A percentile compares a stretch with the other conserved stretches of the same genome.
phyloP scores from a whole-genome alignment of 2,113 vertebrate species.

The Halichoeres trimaculatus region DNA sequence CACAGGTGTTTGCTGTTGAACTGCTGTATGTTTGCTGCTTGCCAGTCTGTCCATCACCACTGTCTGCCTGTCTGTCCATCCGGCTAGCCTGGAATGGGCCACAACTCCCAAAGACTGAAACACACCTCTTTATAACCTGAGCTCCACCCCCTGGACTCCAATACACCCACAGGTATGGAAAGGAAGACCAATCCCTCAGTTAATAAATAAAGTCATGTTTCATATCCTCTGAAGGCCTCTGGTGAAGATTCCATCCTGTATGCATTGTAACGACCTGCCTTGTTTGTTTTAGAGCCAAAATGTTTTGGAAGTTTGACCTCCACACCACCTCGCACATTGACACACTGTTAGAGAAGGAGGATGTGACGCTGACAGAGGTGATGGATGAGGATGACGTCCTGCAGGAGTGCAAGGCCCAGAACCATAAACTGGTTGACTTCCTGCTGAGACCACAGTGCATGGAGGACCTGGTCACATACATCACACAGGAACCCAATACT shows the following conservation, averaged over 20 bases:
- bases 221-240: not conserved
- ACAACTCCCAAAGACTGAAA: conserved; percentile 88
- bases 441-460: conserved; percentile 95
- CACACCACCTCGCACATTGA: conserved; percentile 99
- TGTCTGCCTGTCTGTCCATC: conserved; percentile 82
- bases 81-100: conserved; percentile 94
- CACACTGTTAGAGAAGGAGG: conserved; percentile 97
- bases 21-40: conserved; percentile 72
- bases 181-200: not conserved
- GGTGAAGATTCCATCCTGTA: not conserved
- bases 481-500: conserved; percentile 94
- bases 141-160: conserved; percentile 88
- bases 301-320: conserved; percentile 99
- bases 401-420: conserved; percentile 98
- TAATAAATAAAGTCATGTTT: not conserved
- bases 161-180: conserved; percentile 67
- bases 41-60: conserved; percentile 57
- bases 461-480: conserved; percentile 95
- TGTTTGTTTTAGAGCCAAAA: conserved; percentile 85
- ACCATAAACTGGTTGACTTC: conserved; percentile 98
- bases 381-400: conserved; percentile 99
- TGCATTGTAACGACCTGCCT: not conserved
- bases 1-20: conserved; percentile 75
- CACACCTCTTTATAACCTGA: conserved; percentile 85
- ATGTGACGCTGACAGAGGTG: conserved; percentile 95